phyloP scores from a whole-genome alignment of 2,888 invertebrate genomes.

The Merodon equestris region DNA sequence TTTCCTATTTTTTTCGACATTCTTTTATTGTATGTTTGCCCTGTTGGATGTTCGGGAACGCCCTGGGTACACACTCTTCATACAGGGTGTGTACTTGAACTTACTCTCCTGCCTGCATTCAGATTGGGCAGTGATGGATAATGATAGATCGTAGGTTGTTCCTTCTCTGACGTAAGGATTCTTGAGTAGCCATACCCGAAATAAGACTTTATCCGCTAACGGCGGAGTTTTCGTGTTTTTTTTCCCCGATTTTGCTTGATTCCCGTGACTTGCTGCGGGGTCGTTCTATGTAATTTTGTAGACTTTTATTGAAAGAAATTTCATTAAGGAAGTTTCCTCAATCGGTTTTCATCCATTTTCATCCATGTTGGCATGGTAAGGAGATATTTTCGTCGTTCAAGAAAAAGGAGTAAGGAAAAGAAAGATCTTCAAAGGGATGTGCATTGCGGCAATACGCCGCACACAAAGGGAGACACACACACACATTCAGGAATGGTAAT shows the following conservation, averaged over 20 bases:
- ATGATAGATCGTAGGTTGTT: constrained; percentile 57
- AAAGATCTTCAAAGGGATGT: constrained; percentile 32
- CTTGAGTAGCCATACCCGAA: background rate
- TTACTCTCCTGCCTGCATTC: constrained; percentile 9
- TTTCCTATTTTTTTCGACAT: constrained; percentile 11
- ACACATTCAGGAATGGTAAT: constrained; percentile 42
- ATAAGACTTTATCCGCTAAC: constrained; percentile 32
- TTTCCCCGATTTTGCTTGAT: constrained; percentile 3
- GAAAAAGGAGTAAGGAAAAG: constrained; percentile 3
- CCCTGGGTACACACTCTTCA: too few species aligned
- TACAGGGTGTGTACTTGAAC: background rate
- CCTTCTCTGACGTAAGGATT: constrained; percentile 26
- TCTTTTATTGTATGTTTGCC: too few species aligned
- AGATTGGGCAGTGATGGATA: constrained; percentile 62
- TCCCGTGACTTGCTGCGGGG: too few species aligned
- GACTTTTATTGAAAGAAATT: constrained; percentile 50
- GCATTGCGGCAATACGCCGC: constrained; percentile 51
- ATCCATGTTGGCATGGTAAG: constrained; percentile 8
- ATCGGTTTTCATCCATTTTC: constrained; percentile 24
- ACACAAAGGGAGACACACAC: constrained; percentile 9
- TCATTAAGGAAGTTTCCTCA: constrained; percentile 47
- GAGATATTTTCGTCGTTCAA: background rate
- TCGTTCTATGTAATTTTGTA: constrained; percentile 42
- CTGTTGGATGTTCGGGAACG: too few species aligned
- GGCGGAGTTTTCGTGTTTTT: too few species aligned